Base-by-base conservation (phyloP, 2,113 vertebrate species). In the Oriolus oriolus region DNA sequence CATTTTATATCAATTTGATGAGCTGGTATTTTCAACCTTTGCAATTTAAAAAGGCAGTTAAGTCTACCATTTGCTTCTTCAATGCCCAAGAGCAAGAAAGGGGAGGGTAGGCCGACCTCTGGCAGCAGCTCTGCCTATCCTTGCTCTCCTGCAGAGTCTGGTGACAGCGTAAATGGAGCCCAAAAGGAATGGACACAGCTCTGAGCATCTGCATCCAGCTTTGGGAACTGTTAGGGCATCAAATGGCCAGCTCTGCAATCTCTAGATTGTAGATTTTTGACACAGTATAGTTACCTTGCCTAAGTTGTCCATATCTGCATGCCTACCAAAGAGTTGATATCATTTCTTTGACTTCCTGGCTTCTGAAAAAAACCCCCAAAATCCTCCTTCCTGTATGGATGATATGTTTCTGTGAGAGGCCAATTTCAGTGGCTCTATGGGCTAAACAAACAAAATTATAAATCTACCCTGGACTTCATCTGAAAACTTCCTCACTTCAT, bases 161-260 rank as follows among this genome's bases (percentile, higher is more conserved):
- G 20, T 56, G 56, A 37, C 65, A 39, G 42, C 2, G 1, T 3
- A 2, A 63, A 30, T 1, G 3, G 37, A 49, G 20, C 15, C 18
- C 11, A 8, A 44, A 66, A 13, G 61, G 65, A 85, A 70, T 1
- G 4, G 22, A 44, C 45, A 33, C 44, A 52, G 63, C 50, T 66
- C 61, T 6, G 15, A 89, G 35, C 53, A 70, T 57, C 79, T 81
- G 69, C 64, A 33, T 45, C 28, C 49, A 70, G 20, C 45, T 49
- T 45, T 57, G 52, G 42, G 30, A 92, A 24, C 18, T 27, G 17
- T 37, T 82, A 17, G 21, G 30, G 21, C 26, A 26, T 75, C 59
- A 33, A 7, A 16, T 45, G 27, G 13, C 65, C 56, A 41, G 23
- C 47, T 61, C 49, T 76, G 63, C 66, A 70, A 26, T 68, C 45